Evolutionary conservation across 1,140 invertebrate species (phyloP).

Genomic region (Euwallacea similis): DNA sequence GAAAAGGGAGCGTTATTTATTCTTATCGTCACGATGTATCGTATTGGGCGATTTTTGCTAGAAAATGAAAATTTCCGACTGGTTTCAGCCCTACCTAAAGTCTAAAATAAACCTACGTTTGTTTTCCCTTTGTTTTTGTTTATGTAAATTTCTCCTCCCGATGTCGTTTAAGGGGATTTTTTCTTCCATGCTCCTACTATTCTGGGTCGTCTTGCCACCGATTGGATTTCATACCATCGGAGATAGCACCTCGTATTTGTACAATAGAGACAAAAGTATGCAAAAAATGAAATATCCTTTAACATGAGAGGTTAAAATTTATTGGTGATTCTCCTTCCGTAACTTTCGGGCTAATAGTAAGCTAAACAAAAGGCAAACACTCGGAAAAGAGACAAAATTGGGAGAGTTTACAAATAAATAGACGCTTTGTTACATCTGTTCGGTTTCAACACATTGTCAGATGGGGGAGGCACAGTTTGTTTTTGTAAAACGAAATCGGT

Average conservation of each 20-base stretch:
- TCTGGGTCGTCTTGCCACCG: neutral
- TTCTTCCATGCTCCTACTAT: neutral
- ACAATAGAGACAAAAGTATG: too few species aligned
- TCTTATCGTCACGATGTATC: constrained; percentile 48
- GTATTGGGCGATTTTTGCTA: constrained; percentile 43
- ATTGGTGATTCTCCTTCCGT: constrained; percentile 19
- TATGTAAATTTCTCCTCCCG: constrained; percentile 8
- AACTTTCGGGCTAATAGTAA: constrained; percentile 25
- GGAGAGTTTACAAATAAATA: constrained; percentile 38
- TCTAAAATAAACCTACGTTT: constrained; percentile 3
- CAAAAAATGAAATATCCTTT: too few species aligned
- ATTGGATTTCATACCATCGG: neutral
- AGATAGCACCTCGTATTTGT: too few species aligned
- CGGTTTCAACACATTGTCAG: constrained; percentile 29
- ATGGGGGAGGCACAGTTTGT: constrained; percentile 32
- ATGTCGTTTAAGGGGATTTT: constrained; percentile 29
- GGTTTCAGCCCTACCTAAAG: constrained; percentile 23
- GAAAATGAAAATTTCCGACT: constrained; percentile 44
- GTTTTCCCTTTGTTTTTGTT: too few species aligned
- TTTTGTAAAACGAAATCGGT: constrained; percentile 36
- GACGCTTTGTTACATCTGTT: constrained; percentile 38
- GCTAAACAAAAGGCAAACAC: constrained; percentile 31
- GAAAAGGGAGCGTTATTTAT: constrained; percentile 47
- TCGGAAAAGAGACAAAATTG: constrained; percentile 35
- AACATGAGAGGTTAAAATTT: neutral